Percentiles rank a stretch among this genome's conserved stretches.
Conservation (phyloP, 2,797 vertebrate genomes). For the Jordanella pulchra region DNA sequence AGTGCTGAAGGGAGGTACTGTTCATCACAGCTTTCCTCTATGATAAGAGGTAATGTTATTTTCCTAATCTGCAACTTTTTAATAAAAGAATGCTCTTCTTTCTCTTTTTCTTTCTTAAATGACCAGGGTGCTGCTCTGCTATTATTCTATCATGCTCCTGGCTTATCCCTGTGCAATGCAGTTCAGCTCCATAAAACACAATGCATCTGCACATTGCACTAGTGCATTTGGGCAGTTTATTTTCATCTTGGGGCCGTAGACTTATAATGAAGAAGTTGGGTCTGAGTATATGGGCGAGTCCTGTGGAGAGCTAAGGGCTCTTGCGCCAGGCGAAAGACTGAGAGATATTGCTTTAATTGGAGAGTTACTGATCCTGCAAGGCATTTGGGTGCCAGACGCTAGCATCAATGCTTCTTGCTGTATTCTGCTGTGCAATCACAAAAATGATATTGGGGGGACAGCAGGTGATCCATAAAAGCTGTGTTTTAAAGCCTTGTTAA, state of each 20-base stretch:
- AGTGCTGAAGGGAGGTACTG: constrained; percentile 39
- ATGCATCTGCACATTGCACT: constrained; percentile 55
- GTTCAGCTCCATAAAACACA: constrained; percentile 65
- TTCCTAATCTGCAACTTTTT: constrained; percentile 65
- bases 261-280: constrained; percentile 64
- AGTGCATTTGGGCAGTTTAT: constrained; percentile 64
- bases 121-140: constrained; percentile 44
- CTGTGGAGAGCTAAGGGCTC: constrained; percentile 64
- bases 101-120: constrained; percentile 61
- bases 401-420: constrained; percentile 77
- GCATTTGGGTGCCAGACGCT: constrained; percentile 82
- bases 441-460: constrained; percentile 85
- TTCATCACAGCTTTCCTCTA: constrained; percentile 44
- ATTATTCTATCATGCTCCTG: constrained; percentile 52
- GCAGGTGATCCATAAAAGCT: constrained; percentile 87
- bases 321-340: constrained; percentile 68
- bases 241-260: constrained; percentile 55
- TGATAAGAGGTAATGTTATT: constrained; percentile 67
- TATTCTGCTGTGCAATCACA: constrained; percentile 85
- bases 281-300: constrained; percentile 56
- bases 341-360: constrained; percentile 84
- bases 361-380: constrained; percentile 83
- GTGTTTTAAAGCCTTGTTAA: constrained; percentile 87
- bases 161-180: constrained; percentile 50
- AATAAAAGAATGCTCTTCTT: constrained; percentile 62